These are phyloP conservation scores for Pedionomus torquatus DNA, from an alignment of 2,113 vertebrate species.

Conservation along the genomic window DNA sequence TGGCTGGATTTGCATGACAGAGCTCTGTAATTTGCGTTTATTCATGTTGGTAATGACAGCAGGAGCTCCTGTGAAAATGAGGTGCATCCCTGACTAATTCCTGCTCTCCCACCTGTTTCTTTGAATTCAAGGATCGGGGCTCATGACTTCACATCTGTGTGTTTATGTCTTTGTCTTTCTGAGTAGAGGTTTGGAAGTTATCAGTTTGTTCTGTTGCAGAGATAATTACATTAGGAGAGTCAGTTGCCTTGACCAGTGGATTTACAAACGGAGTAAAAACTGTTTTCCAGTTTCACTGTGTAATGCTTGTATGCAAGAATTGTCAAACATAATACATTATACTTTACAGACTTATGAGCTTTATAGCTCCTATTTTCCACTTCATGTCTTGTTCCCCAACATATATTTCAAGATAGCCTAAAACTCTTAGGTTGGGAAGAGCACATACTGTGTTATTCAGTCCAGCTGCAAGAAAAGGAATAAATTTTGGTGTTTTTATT, in stretches of 20 bases:
- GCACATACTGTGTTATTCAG: not conserved
- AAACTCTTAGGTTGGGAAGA: not conserved
- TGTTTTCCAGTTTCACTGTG: not conserved
- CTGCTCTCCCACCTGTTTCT: not conserved
- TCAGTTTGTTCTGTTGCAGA: not conserved
- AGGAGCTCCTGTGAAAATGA: not conserved
- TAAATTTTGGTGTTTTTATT: not conserved
- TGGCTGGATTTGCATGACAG: not conserved
- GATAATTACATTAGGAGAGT: not conserved
- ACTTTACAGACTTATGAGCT: not conserved
- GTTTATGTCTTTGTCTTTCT: not conserved
- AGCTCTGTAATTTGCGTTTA: not conserved
- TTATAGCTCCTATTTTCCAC: not conserved
- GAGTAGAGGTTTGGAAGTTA: not conserved
- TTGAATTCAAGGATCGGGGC: not conserved
- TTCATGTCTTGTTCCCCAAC: not conserved
- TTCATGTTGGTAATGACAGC: not conserved
- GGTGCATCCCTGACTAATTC: not conserved
- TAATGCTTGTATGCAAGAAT: not conserved
- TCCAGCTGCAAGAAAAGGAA: not conserved
- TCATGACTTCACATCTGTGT: not conserved
- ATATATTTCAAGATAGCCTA: not conserved
- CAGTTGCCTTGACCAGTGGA: accelerated
- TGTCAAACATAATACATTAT: not conserved
- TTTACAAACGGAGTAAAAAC: not conserved